Evolutionary conservation across 2,797 vertebrate species (phyloP), one percentile per base, ranked within the genome.

Genomic region (Emydoidea blandingii): DNA sequence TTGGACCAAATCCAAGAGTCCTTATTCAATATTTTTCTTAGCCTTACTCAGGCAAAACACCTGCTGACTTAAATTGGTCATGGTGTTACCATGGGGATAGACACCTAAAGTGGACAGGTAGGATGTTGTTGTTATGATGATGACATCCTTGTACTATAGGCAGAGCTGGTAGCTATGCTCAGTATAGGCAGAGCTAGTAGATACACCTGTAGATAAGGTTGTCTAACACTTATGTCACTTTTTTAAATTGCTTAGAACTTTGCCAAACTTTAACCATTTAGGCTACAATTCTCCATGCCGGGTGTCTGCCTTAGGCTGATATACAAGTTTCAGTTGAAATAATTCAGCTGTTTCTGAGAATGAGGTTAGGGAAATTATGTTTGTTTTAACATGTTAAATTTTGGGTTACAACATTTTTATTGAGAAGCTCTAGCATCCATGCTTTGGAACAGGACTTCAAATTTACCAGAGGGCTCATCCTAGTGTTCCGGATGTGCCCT

Each of bases 11-110:
- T 88, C 57, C 27, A 21, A 31, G 87, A 89, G n/a, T 34, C 79
- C 83, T 89, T 94, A 76, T 44, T 96, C 87, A 93, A 19, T 86
- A 90, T 81, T 96, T 94, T 91, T 91, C 23, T 78, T 65, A 90
- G 83, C 21, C 23, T 88, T 87, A 68, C 78, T 85, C 82, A 89
- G 15, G 65, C 23, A 84, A 54, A 94, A 87, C 2, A 84, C 49
- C 41, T 62, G 56, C n/a, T 47, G 25, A 78, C 15, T 29, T 83
- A 53, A 91, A 16, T 79, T 53, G 31, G 3, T 76, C 86, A 65
- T 91, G 57, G 19, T 56, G 10, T 86, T 72, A 83, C 49, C 49
- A 54, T 0, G 1, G 11, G 65, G 57, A 85, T 91, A 88, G 82
- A 37, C 25, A 78, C 27, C 74, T 49, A 15, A 29, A 96, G 74